Conservation (phyloP, 2,888 invertebrate genomes). For the Pyralis farinalis region DNA sequence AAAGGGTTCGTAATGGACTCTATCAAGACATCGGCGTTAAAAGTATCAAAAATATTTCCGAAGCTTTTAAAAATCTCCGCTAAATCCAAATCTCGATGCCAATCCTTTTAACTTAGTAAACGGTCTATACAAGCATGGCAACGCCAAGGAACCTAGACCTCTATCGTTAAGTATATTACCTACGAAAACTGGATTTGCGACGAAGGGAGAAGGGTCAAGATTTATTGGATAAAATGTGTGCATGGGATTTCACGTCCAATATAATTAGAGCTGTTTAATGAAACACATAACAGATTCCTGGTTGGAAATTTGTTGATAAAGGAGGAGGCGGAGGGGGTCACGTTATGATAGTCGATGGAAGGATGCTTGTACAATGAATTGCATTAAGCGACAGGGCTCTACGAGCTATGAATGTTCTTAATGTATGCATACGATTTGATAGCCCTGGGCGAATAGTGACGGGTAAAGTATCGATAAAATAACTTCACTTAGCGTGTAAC, state of each 20-base stretch:
- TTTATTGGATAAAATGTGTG: constrained; percentile 44
- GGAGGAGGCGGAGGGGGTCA: constrained; percentile 28
- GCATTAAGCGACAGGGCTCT: constrained; percentile 69
- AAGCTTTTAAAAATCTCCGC: constrained; percentile 16
- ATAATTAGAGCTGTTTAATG: constrained; percentile 29
- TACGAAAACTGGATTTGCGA: constrained; percentile 33
- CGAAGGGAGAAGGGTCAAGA: constrained; percentile 23
- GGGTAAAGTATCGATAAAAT: constrained; percentile 13
- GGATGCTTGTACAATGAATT: constrained; percentile 73
- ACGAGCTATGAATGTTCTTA: constrained; percentile 67
- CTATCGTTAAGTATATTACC: constrained; percentile 20
- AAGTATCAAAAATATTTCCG: background rate
- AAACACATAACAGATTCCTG: constrained; percentile 22
- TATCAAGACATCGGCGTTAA: too few relatives aligned
- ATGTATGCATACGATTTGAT: constrained; percentile 71
- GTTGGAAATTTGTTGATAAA: constrained; percentile 19
- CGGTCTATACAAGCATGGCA: constrained; percentile 47
- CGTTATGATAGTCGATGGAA: constrained; percentile 35
- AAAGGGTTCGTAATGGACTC: too few relatives aligned
- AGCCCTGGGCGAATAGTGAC: constrained; percentile 52
- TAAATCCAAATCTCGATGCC: constrained; percentile 44
- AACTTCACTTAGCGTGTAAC: too few relatives aligned
- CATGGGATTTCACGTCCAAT: constrained; percentile 38
- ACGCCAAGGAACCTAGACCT: constrained; percentile 25
- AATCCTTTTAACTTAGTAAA: constrained; percentile 62